Base-by-base conservation (phyloP, 1,140 invertebrate species). In the Papilio polytes region DNA sequence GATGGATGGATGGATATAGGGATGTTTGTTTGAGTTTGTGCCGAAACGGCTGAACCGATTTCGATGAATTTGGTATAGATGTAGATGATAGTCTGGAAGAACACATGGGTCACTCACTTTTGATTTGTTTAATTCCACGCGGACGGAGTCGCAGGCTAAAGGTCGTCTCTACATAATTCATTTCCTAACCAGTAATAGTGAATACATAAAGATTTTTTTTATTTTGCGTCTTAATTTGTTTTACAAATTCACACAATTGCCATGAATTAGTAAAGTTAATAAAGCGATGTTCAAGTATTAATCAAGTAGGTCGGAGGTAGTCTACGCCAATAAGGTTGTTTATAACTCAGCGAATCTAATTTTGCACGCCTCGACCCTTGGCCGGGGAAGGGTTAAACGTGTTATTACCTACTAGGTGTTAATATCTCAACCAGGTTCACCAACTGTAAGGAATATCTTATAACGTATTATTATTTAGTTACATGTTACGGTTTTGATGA, bases 341-440 rank as follows among this genome's bases (percentile, higher is more conserved):
- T 90, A 92, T 92, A 92, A 91, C 90, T 91, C 90, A 90, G 85
- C 77, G 84, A 91, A 92, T 92, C 91, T 91, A 92, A 92, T 92
- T 92, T 92, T 85, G 87, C 86, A 80, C 86, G 82, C 85, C 83
- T 83, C 87, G 84, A 84, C 83, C 84, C 78, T 79, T 70, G 84
- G 85, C 73, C 80, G 83, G 78, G 80, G 83, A 86, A 87, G 90
- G 89, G 88, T 91, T 90, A 89, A 89, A 88, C 87, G 84, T 87
- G 86, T 89, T 90, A 91, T 87, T 59, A 78, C 51, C 76, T 36
- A 78, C 48, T 59, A 87, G 83, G 84, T 90, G 89, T 87, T 91
- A 90, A 90, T 90, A 91, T 89, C 83, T 85, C 81, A 86, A 85
- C 84, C 51, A 36, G 53, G 51, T 78, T 78, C 31, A 78, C 51